Evolutionary conservation across 1,140 invertebrate genomes (phyloP), one percentile per base, ranked within the genome.

Genomic region (Venturia canescens): DNA sequence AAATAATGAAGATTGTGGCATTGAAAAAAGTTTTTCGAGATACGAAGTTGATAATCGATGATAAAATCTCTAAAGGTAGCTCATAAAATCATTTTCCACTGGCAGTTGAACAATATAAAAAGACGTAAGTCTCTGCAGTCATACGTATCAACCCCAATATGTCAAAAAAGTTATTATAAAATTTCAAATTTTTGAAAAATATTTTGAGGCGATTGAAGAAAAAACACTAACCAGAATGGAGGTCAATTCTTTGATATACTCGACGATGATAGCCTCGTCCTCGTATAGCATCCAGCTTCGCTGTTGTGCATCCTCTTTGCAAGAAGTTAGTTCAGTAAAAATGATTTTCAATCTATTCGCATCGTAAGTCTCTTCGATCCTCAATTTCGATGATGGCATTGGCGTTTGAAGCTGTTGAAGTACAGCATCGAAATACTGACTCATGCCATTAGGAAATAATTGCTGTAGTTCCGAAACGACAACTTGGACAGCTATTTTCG

Each of bases 301-400:
- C 86, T 99, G 97, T 88, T 99, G 97, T 0, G 97, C 97, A 87
- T 98, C 97, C 89, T 98, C 97, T 84, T 98, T 98, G 83, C 97
- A 97, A 67, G 95, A 96, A 15, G 96, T 96, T 74, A 99, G 91
- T 84, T 97, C 95, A 44, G 93, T 94, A 81, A 98, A 96, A 75
- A 98, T 95, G 66, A 95, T 94, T 90, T 95, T 95, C 86, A 98
- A 92, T 34, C 96, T 93, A 80, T 95, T 94, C 11, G 96, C 95
- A 92, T 98, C 97, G 18, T 96, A 95, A 0, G 96, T 96, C 83
- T 94, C 92, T 78, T 94, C 93, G 77, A 94, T 92, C 79, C 92
- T 90, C 38, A 93, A 93, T 84, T 95, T 93, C 34, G 95, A 93
- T 3, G 93, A 93, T 53, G 92, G 93, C 79, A 95, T 92, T 13